phyloP scores from a whole-genome alignment of 2,797 vertebrate genomes.

The Halcyon leucocephala region DNA sequence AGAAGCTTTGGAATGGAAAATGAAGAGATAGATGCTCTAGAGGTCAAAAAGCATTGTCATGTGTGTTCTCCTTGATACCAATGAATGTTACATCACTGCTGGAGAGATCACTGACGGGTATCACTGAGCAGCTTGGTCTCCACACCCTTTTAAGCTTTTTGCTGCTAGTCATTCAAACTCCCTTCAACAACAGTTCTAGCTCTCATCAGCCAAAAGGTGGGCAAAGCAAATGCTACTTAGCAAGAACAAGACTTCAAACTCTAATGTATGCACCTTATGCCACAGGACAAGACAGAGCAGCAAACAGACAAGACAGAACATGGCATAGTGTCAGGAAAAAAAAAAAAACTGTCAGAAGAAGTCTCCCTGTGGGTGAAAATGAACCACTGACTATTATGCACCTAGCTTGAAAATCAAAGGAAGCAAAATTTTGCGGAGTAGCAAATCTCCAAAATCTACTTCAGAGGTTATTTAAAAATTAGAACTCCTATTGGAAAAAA shows the following conservation, averaged over 20 bases:
- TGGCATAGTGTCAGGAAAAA: not conserved
- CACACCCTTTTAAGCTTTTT: not conserved
- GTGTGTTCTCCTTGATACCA: not conserved
- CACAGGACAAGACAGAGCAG: not conserved
- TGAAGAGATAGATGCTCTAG: not conserved
- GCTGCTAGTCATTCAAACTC: not conserved
- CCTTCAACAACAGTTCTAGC: not conserved
- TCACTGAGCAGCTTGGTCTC: not conserved
- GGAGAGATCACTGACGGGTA: not conserved
- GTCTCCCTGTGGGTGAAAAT: not conserved
- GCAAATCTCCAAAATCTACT: not conserved
- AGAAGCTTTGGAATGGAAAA: not conserved
- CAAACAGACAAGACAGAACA: not conserved
- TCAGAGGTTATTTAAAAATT: not conserved
- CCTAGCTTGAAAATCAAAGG: not conserved
- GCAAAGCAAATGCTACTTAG: not conserved
- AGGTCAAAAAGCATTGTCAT: not conserved
- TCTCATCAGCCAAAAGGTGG: not conserved
- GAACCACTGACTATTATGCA: not conserved
- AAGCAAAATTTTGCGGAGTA: not conserved
- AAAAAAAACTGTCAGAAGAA: not conserved
- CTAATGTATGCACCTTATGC: not conserved
- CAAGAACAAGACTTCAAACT: not conserved
- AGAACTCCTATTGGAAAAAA: not conserved
- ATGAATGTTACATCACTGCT: not conserved